Evolutionary conservation across 2,797 vertebrate genomes (phyloP), one percentile per base, ranked within the genome.

Genomic region (Bovichtus variegatus): DNA sequence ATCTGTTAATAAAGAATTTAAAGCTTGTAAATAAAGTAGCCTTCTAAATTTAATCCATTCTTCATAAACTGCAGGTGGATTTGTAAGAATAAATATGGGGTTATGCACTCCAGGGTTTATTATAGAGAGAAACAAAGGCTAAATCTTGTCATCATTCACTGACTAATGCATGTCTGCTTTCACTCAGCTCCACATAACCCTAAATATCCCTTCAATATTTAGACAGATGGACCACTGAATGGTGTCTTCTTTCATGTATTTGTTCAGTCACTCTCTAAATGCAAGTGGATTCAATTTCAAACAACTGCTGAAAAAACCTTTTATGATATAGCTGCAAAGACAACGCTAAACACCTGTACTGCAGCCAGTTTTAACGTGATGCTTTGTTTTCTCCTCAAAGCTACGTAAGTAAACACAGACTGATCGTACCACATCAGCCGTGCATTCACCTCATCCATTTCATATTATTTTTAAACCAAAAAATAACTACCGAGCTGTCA

Each of bases 291-390:
- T 44, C 1, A 12, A 64, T 83, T 16, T 74, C 36, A 60, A 38
- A 31, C 64, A 31, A 21, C 40, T 19, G 31, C 25, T 65, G 47
- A 29, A n/a, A 63, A 82, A 51, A 69, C 49, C 31, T 23, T 23
- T 11, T 27, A 59, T 44, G 16, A 57, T 31, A 18, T 12, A 57
- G 8, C 51, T 54, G 27, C 44, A 65, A 27, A 74, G 62, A 74
- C 57, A 59, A 16, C 57, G 43, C 0, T 18, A 47, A 76, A 55
- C 84, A 85, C 57, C 80, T 78, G 79, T 40, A 43, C 27, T 9
- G 41, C 38, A 4, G 31, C 7, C 21, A 38, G 25, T 55, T 68
- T 51, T 51, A 73, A 76, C 49, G n/a, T 2, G 3, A 43, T 29
- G 49, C 51, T 70, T 82, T 82, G 27, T 71, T 10, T 61, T 68